Evolutionary conservation across 2,888 invertebrate genomes (phyloP).

Genomic region (Calliopum simillimum): DNA sequence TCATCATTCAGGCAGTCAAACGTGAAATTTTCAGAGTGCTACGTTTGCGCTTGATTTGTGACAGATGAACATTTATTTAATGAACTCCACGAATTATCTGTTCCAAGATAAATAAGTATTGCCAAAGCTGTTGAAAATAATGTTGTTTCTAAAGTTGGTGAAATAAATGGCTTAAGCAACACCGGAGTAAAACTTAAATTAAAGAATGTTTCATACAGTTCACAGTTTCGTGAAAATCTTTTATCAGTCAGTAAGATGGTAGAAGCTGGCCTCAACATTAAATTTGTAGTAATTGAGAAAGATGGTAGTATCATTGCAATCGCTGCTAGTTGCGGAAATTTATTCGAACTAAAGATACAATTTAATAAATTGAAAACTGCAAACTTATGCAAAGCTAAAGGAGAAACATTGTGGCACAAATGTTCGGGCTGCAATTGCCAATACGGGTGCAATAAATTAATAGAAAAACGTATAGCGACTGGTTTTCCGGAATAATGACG

Average conservation of each 20-base stretch:
- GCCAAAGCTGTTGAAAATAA: conserved; percentile 16
- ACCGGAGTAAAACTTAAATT: no score
- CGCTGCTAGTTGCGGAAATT: not conserved
- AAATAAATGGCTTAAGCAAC: no score
- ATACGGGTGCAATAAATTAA: no score
- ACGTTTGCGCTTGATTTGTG: no score
- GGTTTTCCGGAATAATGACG: no score
- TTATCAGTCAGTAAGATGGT: conserved; percentile 52
- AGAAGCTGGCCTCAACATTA: conserved; percentile 51
- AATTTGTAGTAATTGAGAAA: conserved; percentile 51
- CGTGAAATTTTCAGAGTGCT: no score
- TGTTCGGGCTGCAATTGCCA: no score
- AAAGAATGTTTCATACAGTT: conserved; percentile 20
- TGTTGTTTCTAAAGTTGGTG: not conserved
- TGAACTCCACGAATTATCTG: not conserved
- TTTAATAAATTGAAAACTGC: no score
- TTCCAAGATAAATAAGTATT: conserved; percentile 1
- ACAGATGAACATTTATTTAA: no score
- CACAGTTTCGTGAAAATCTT: conserved; percentile 49
- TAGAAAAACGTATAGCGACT: no score
- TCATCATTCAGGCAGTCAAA: not conserved
- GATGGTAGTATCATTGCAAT: not conserved
- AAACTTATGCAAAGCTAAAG: not conserved
- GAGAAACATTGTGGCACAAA: no score
- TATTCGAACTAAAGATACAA: not conserved